Evolutionary conservation across 2,888 invertebrate species (phyloP).

Genomic region (Ophonus ardosiacus): DNA sequence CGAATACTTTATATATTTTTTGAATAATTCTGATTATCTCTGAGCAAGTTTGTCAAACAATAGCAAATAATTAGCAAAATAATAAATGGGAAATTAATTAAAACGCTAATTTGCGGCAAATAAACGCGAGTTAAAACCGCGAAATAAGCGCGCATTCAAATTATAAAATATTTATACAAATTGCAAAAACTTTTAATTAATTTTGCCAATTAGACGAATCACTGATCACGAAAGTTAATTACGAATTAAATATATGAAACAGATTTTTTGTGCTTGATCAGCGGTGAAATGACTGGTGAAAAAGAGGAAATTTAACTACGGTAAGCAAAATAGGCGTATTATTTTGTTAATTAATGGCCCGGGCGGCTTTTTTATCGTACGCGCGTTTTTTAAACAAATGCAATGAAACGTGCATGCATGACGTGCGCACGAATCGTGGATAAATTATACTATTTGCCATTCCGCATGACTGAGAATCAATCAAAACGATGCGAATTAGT

Average conservation of each 20-base stretch:
- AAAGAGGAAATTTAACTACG: slow-evolving; percentile 31
- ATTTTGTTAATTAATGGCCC: slow-evolving; percentile 46
- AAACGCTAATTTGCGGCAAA: slow-evolving; percentile 9
- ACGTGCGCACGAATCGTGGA: slow-evolving; percentile 11
- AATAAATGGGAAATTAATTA: slow-evolving; percentile 23
- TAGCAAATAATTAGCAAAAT: slow-evolving; percentile 13
- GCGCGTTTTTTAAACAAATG: slow-evolving; percentile 31
- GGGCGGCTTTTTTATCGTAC: background rate
- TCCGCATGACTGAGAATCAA: slow-evolving; percentile 49
- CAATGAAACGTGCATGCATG: slow-evolving; percentile 9
- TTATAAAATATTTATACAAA: slow-evolving; percentile 50
- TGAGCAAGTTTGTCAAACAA: background rate
- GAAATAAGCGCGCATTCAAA: slow-evolving; percentile 35
- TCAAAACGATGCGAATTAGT: slow-evolving; percentile 51
- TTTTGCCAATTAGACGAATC: slow-evolving; percentile 49
- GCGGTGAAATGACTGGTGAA: slow-evolving; percentile 17
- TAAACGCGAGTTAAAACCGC: slow-evolving; percentile 20
- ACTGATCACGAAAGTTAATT: slow-evolving; percentile 49
- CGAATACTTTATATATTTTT: background rate
- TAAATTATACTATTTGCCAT: slow-evolving; percentile 58
- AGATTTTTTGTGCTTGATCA: slow-evolving; percentile 46
- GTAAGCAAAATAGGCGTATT: slow-evolving; percentile 19
- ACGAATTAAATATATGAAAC: slow-evolving; percentile 48
- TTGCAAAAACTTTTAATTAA: slow-evolving; percentile 54
- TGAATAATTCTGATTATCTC: background rate